Evolutionary conservation across 2,797 vertebrate genomes (phyloP).

Genomic region (Glossophaga mutica): DNA sequence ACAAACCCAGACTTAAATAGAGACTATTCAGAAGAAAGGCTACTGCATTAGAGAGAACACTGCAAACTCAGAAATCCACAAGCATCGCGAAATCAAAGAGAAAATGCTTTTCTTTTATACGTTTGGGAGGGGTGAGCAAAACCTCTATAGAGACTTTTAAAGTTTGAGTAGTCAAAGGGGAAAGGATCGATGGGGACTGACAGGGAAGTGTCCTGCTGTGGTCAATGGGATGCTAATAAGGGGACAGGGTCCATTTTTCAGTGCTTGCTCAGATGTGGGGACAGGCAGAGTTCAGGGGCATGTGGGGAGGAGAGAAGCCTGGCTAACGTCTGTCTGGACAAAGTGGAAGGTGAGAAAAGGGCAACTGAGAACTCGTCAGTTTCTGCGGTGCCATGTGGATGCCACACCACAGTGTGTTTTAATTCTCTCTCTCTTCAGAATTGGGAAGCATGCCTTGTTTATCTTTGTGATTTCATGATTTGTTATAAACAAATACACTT

Average conservation of each 20-base stretch:
- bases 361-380: background rate
- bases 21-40: conserved; percentile 15
- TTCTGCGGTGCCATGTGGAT: background rate
- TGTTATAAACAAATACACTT: background rate
- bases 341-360: background rate
- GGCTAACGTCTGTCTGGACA: background rate
- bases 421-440: background rate
- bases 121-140: background rate
- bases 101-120: background rate
- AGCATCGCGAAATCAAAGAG: background rate
- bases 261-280: background rate
- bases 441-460: background rate
- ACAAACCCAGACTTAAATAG: background rate
- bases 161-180: background rate
- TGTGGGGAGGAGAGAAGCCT: background rate
- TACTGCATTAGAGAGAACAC: background rate
- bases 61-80: background rate
- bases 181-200: background rate
- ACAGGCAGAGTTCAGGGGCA: background rate
- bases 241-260: background rate
- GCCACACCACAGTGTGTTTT: background rate
- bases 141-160: background rate
- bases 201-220: background rate
- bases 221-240: background rate
- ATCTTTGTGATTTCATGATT: background rate